These are phyloP conservation scores for Cephus sareptanus DNA, from an alignment of 2,888 invertebrate genomes.

Conservation along the genomic window DNA sequence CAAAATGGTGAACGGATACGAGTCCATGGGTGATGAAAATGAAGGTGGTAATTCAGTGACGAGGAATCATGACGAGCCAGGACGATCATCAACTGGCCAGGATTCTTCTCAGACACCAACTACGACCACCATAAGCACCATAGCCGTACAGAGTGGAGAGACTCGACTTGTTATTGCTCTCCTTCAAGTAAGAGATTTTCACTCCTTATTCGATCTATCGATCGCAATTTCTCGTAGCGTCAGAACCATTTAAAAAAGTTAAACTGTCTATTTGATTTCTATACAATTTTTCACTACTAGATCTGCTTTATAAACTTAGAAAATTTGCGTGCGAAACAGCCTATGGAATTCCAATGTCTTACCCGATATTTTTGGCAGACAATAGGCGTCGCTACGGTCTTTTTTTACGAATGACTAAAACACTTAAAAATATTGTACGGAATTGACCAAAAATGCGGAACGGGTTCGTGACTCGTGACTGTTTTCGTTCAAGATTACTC, in stretches of 20 bases:
- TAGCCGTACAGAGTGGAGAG: constrained; percentile 88
- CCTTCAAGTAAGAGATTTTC: constrained; percentile 78
- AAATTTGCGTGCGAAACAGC: not conserved
- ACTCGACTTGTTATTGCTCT: constrained; percentile 89
- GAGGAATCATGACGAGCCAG: constrained; percentile 16
- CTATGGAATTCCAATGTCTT: not conserved
- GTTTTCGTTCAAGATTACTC: not conserved
- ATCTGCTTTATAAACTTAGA: not conserved
- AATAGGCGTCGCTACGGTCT: not conserved
- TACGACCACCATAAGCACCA: constrained; percentile 89
- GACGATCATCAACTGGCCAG: constrained; percentile 26
- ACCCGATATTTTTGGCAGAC: not conserved
- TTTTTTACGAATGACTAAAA: not conserved
- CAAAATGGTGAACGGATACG: constrained; percentile 53
- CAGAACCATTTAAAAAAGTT: not conserved
- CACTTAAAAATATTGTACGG: not conserved
- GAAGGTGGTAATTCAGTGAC: not conserved
- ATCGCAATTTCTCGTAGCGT: not conserved
- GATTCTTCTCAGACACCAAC: constrained; percentile 56
- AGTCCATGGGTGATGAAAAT: constrained; percentile 41
- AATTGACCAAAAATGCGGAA: not conserved
- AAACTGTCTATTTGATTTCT: not conserved
- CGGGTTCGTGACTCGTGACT: not conserved
- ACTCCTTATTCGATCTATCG: constrained; percentile 1
- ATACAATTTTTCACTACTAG: not conserved